Conservation (phyloP, 2,888 invertebrate genomes). For the Dromius quadrimaculatus region DNA sequence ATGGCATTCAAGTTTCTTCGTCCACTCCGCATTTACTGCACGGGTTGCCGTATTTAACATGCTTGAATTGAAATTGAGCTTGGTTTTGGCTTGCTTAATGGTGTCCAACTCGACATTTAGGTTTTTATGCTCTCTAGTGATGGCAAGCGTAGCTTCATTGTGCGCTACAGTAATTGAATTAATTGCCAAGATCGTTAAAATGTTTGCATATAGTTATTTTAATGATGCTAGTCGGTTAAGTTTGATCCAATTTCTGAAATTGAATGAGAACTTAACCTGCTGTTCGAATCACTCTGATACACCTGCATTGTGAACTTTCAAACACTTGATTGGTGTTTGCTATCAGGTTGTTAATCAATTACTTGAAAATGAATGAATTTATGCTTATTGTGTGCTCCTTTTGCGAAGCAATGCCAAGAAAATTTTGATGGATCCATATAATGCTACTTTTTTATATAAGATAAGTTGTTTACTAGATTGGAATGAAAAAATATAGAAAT, state of each 20-base stretch:
- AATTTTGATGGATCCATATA: too few relatives aligned
- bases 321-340: background rate
- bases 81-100: constrained; percentile 2
- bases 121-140: background rate
- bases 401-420: too few relatives aligned
- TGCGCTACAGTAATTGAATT: constrained; percentile 12
- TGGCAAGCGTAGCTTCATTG: background rate
- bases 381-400: too few relatives aligned
- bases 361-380: too few relatives aligned
- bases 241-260: constrained; percentile 7
- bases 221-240: constrained; percentile 4
- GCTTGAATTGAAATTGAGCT: constrained; percentile 32
- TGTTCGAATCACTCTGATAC: constrained; percentile 1
- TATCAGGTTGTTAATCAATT: background rate
- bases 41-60: constrained; percentile 24
- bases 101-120: background rate
- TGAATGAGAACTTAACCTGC: too few relatives aligned
- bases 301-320: background rate
- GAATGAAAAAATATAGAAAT: too few relatives aligned
- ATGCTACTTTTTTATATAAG: too few relatives aligned
- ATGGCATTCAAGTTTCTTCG: constrained; percentile 21
- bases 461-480: too few relatives aligned
- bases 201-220: constrained; percentile 18
- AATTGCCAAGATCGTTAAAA: constrained; percentile 27
- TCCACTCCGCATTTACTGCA: constrained; percentile 19